Evolutionary conservation across 2,113 vertebrate genomes (phyloP).

Genomic region (Chrysochloris asiatica): DNA sequence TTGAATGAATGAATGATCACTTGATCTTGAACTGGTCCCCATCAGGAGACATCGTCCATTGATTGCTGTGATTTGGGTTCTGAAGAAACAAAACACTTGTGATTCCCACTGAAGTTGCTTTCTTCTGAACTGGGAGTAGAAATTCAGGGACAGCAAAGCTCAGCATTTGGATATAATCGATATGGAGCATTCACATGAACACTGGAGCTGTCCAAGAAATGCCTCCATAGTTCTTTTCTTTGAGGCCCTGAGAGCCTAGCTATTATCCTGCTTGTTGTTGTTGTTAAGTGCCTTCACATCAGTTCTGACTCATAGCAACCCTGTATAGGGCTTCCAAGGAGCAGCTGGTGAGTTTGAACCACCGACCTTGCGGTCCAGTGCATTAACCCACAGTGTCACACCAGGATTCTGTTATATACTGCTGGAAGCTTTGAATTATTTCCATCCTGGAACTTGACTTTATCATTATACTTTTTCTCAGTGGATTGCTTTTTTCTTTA

Average conservation of each 20-base stretch:
- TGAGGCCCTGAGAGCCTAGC: no score
- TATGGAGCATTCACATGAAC: background rate
- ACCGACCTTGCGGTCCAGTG: no score
- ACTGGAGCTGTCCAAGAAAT: background rate
- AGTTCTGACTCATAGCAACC: no score
- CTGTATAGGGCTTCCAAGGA: no score
- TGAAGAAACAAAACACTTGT: background rate
- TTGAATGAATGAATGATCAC: background rate
- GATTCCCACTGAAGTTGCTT: background rate
- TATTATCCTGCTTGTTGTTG: rapidly evolving
- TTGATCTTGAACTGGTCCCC: background rate
- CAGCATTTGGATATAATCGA: background rate
- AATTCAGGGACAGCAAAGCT: background rate
- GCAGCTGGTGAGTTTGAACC: no score
- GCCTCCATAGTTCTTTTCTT: background rate
- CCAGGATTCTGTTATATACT: no score
- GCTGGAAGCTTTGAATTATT: background rate
- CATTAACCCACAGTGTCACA: no score
- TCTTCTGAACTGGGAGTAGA: background rate
- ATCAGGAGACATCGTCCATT: background rate
- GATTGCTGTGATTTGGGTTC: background rate
- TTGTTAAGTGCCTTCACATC: no score
- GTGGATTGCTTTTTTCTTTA: background rate
- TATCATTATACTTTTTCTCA: background rate
- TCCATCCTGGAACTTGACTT: background rate